Evolutionary conservation across 30 jellyfish, hydroid and myxozoan species (phyloP).

Genomic region (Euphysa ruthae): DNA sequence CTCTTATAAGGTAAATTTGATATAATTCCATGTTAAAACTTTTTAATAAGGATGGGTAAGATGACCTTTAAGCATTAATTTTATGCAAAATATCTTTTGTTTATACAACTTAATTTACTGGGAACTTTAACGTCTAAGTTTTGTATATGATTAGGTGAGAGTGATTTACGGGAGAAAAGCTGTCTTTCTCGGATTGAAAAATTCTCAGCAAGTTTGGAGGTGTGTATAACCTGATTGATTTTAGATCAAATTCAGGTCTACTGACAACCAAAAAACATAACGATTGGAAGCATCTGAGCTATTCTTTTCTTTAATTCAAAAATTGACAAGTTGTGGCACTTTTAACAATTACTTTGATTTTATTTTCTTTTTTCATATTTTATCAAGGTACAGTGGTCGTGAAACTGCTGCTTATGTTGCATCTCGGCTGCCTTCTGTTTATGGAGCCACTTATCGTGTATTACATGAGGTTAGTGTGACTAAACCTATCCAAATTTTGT

Average conservation of each 20-base stretch:
- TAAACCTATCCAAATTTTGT: too few relatives aligned
- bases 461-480: slow-evolving; percentile 67
- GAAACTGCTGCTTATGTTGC: slow-evolving; percentile 90
- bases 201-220: too few relatives aligned
- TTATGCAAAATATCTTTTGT: too few relatives aligned
- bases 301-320: not conserved
- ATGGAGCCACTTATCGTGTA: slow-evolving; percentile 73
- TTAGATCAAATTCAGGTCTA: not conserved
- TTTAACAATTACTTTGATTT: not conserved
- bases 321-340: not conserved
- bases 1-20: slow-evolving; percentile 46
- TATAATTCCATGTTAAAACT: not conserved
- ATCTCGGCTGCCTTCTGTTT: slow-evolving; percentile 72
- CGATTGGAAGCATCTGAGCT: not conserved
- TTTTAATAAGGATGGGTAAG: not conserved
- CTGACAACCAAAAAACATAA: not conserved
- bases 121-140: too few relatives aligned
- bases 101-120: too few relatives aligned
- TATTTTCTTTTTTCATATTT: not conserved
- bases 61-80: too few relatives aligned
- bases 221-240: not conserved
- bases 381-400: slow-evolving; percentile 67
- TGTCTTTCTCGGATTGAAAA: too few relatives aligned
- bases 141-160: too few relatives aligned
- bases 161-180: too few relatives aligned